Evolutionary conservation across 2,113 vertebrate species (phyloP).

Genomic region (Crotalus helleri): DNA sequence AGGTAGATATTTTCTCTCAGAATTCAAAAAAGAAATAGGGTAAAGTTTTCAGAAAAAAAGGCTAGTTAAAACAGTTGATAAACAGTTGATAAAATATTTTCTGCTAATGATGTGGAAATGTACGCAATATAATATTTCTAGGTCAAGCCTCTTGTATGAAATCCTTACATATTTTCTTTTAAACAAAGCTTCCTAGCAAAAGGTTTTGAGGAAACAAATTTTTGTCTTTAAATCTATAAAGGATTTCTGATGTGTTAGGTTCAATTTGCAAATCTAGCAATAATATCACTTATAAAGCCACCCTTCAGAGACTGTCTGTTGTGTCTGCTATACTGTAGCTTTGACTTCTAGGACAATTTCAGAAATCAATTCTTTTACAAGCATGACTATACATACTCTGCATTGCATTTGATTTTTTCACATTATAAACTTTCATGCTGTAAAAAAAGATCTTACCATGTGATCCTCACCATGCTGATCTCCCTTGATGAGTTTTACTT

Average conservation of each 20-base stretch:
- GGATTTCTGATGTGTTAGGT: neutral
- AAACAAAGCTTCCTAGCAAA: neutral
- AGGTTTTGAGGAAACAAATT: neutral
- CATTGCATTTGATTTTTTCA: neutral
- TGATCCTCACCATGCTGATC: neutral
- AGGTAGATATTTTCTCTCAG: neutral
- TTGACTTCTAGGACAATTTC: neutral
- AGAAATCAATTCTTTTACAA: neutral
- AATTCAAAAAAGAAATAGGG: neutral
- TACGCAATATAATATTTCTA: neutral
- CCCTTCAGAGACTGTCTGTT: neutral
- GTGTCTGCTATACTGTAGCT: neutral
- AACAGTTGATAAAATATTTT: neutral
- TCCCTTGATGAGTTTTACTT: neutral
- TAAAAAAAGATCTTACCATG: neutral
- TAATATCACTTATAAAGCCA: neutral
- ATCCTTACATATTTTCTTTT: neutral
- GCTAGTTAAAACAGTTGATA: neutral
- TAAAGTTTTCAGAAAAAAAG: neutral
- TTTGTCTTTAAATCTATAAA: neutral
- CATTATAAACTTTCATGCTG: neutral
- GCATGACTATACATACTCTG: neutral
- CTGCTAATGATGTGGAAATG: neutral
- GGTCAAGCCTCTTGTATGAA: neutral
- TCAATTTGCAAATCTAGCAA: neutral